These are phyloP conservation scores for Polydesmus complanatus DNA, from an alignment of 2,888 invertebrate species.

Conservation along the genomic window DNA sequence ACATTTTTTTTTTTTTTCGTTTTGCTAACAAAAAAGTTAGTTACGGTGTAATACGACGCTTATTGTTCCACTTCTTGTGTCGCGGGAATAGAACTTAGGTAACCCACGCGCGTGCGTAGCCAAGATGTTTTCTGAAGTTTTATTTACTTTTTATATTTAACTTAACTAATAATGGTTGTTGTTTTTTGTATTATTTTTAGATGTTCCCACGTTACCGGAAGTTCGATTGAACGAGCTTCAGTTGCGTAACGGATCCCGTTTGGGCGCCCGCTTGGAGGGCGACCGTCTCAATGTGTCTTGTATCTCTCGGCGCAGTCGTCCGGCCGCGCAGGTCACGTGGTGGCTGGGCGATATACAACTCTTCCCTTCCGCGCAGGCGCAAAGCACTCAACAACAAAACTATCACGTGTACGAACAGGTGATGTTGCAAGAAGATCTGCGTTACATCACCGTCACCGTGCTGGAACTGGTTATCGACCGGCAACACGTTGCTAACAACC, in stretches of 20 bases:
- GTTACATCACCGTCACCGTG: not conserved
- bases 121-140: not conserved
- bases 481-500: slow-evolving; percentile 22
- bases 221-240: slow-evolving; percentile 6
- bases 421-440: slow-evolving; percentile 8
- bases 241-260: slow-evolving; percentile 7
- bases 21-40: no score
- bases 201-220: slow-evolving; percentile 13
- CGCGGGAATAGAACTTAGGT: no score
- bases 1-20: no score
- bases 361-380: not conserved
- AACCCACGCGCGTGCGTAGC: no score
- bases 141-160: not conserved
- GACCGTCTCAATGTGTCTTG: slow-evolving; percentile 12
- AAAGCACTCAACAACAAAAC: not conserved
- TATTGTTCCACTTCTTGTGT: no score
- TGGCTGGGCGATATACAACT: slow-evolving; percentile 9
- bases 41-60: no score
- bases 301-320: slow-evolving; percentile 5
- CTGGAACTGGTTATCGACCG: slow-evolving; percentile 6
- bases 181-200: slow-evolving; percentile 4
- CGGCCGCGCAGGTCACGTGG: slow-evolving; percentile 10
- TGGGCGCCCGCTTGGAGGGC: slow-evolving; percentile 10
- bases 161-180: not conserved
- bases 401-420: slow-evolving; percentile 5